Evolutionary conservation across 2,113 vertebrate species (phyloP), one percentile per base, ranked within the genome.

Genomic region (Nannobrachium achirus): DNA sequence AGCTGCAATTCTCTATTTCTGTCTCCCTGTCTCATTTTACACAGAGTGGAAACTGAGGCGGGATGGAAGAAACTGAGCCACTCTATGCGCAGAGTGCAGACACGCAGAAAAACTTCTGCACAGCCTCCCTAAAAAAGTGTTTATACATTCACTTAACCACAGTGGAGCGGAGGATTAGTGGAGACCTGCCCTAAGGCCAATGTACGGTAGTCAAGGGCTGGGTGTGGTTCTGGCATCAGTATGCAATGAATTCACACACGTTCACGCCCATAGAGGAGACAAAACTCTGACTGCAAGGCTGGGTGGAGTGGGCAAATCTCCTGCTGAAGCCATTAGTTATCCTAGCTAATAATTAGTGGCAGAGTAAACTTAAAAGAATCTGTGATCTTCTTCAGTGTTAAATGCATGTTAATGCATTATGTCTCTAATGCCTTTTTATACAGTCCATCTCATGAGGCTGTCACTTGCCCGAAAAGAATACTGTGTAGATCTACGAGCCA

Each of bases 191-290:
- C 62, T 64, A 14, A 69, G 20, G 38, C 57, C 50, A 55, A n/a
- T 8, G 10, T 57, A n/a, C 45, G 52, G 39, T 33, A 33, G 25
- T 33, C 25, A 18, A 75, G 59, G 51, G 5, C 56, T 70, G 71
- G 79, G 77, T 72, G 78, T 79, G 85, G 78, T 48, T 66, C 66
- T 40, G 42, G 61, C 71, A 50, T 33, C 40, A 48, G 56, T 5
- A 42, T 19, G 41, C 57, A 69, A 63, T 65, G 7, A 55, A 77
- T 46, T 14, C 71, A 55, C 45, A 75, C 16, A 68, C 63, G 25
- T 51, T 50, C 14, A 50, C n/a, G 45, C n/a, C 56, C 65, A 51
- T 25, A 51, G 38, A 69, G 33, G 42, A n/a, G n/a, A n/a, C 63
- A 33, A 50, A 48, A 38, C 55, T 42, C 46, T 11, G 38, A 63